Conservation (phyloP, 2,888 invertebrate species). For the Tinea pellionella region DNA sequence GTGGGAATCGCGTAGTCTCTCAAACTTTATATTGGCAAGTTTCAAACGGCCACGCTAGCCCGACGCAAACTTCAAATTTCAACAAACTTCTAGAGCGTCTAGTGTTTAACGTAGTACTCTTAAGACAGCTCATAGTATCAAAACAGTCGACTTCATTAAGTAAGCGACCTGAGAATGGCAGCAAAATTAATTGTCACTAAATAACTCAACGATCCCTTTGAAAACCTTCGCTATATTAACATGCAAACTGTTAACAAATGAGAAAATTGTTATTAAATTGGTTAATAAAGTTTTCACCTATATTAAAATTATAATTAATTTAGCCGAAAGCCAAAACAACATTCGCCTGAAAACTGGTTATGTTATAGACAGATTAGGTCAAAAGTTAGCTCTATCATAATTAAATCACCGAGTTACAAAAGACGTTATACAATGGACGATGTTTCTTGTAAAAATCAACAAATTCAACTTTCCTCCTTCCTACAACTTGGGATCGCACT, state of each 20-base stretch:
- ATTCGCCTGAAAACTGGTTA: not conserved
- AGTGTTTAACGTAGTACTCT: not conserved
- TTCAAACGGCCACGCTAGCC: conserved; percentile 17
- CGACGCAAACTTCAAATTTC: not conserved
- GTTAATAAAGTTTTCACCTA: not conserved
- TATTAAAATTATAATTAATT: not conserved
- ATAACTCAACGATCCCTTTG: not conserved
- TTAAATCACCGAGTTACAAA: not conserved
- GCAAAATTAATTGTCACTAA: not conserved
- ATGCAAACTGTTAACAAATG: not conserved
- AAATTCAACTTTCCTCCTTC: too few species aligned
- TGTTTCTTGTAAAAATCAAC: not conserved
- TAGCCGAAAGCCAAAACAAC: not conserved
- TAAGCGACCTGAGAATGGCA: not conserved
- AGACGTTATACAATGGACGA: not conserved
- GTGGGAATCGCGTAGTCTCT: conserved; percentile 16
- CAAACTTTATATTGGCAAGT: conserved; percentile 19
- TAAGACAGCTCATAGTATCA: not conserved
- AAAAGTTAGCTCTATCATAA: not conserved
- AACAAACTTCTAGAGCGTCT: not conserved
- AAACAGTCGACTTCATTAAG: not conserved
- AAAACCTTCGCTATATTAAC: not conserved
- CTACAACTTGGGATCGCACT: too few species aligned
- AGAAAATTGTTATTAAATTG: not conserved
- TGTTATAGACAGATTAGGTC: not conserved